Conservation (phyloP, 2,113 vertebrate genomes). For the Dicaeum eximium region DNA sequence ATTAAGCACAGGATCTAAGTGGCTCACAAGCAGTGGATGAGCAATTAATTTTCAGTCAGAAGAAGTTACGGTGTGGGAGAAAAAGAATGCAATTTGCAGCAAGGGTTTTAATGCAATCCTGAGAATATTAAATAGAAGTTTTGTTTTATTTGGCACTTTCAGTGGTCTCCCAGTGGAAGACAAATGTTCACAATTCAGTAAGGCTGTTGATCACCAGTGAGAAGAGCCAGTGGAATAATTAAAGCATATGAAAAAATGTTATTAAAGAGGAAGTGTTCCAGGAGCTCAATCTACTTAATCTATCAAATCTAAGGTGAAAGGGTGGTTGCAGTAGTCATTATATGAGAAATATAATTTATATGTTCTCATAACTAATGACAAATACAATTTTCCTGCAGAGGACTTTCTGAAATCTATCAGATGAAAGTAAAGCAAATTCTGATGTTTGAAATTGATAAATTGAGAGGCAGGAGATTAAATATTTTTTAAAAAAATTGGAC, state of each 20-base stretch:
- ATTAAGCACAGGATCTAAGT: not conserved
- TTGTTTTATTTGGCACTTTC: constrained; percentile 10
- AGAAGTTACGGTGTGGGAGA: not conserved
- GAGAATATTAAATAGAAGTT: not conserved
- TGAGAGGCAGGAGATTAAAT: not conserved
- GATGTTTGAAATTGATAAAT: not conserved
- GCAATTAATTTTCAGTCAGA: not conserved
- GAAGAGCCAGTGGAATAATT: constrained; percentile 23
- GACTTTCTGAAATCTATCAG: not conserved
- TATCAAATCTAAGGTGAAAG: not conserved
- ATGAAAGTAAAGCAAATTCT: not conserved
- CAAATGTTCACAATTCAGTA: not conserved
- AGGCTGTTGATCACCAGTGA: not conserved
- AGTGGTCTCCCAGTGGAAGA: not conserved
- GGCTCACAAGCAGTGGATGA: not conserved
- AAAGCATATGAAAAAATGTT: not conserved
- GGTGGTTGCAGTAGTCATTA: not conserved
- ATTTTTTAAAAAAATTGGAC: not conserved
- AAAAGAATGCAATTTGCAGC: not conserved
- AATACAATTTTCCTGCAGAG: not conserved
- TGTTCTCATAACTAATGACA: not conserved
- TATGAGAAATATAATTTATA: not conserved
- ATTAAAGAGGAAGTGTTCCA: not conserved
- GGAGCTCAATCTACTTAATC: not conserved
- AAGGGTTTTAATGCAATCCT: not conserved